A percentile compares a stretch with the other conserved stretches of the same genome.
Evolutionary conservation across 2,888 invertebrate species (phyloP).

Genomic region (Hetaerina titia): DNA sequence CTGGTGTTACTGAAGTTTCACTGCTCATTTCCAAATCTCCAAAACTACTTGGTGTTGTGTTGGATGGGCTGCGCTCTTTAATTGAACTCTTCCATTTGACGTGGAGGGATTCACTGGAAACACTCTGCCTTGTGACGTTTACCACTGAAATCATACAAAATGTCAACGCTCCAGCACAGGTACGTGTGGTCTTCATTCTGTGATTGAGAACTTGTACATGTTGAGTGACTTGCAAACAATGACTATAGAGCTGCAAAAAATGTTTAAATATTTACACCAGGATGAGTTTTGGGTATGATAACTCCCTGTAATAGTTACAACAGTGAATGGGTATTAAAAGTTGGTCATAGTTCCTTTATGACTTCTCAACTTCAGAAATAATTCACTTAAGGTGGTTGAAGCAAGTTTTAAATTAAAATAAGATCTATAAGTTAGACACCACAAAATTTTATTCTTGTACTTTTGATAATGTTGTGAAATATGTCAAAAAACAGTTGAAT

Average conservation of each 20-base stretch:
- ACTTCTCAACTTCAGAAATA: no score
- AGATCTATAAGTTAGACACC: no score
- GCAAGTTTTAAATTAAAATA: no score
- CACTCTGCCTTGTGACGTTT: slow-evolving; percentile 82
- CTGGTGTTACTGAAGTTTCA: slow-evolving; percentile 71
- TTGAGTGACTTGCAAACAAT: no score
- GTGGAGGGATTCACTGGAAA: slow-evolving; percentile 89
- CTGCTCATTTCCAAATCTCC: slow-evolving; percentile 78
- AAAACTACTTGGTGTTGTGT: slow-evolving; percentile 82
- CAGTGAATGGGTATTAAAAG: background rate
- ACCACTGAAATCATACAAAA: slow-evolving; percentile 80
- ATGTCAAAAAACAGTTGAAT: no score
- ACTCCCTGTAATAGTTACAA: no score
- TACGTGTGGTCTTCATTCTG: slow-evolving; percentile 73
- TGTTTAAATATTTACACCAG: no score
- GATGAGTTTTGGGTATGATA: no score
- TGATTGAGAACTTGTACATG: background rate
- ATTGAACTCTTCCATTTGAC: slow-evolving; percentile 86
- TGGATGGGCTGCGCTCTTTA: slow-evolving; percentile 83
- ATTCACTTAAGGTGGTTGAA: no score
- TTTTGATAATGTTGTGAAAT: no score
- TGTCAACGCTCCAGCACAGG: slow-evolving; percentile 79
- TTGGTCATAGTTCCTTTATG: slow-evolving; percentile 1
- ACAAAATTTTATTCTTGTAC: no score
- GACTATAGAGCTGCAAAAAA: no score